phyloP scores from a whole-genome alignment of 2,797 vertebrate species.

The Megaceryle alcyon region DNA sequence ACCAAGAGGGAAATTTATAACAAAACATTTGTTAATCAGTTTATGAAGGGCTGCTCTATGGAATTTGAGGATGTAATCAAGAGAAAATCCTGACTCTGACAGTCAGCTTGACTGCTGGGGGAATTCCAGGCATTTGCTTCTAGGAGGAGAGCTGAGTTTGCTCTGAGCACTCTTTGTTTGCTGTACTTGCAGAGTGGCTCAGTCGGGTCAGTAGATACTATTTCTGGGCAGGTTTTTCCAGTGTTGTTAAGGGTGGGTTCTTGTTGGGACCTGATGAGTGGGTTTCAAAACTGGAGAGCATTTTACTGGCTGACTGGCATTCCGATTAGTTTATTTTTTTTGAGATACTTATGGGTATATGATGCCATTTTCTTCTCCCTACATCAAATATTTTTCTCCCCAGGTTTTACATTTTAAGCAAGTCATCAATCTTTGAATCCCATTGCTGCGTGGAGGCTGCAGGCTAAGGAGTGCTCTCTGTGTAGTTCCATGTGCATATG shows the following conservation, averaged over 20 bases:
- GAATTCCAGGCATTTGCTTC: conserved; percentile 27
- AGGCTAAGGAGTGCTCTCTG: not conserved
- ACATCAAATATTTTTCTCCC: not conserved
- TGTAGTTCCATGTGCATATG: not conserved
- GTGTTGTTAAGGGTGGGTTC: not conserved
- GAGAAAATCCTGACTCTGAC: not conserved
- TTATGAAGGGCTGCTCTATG: not conserved
- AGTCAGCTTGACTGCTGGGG: not conserved
- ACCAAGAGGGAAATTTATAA: not conserved
- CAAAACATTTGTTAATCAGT: not conserved
- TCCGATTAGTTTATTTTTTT: not conserved
- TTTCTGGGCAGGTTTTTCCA: not conserved
- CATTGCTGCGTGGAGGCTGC: not conserved
- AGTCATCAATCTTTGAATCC: not conserved
- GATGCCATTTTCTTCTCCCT: not conserved
- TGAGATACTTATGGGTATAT: not conserved
- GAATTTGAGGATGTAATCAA: not conserved
- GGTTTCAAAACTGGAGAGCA: not conserved
- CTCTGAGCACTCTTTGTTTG: not conserved
- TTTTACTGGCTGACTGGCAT: not conserved
- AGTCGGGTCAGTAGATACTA: not conserved
- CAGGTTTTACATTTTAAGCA: not conserved
- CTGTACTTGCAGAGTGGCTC: not conserved
- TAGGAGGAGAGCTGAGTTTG: not conserved
- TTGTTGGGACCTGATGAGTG: not conserved